Evolutionary conservation across 2,797 vertebrate genomes (phyloP), one percentile per base, ranked within the genome.

Genomic region (Iguana delicatissima): DNA sequence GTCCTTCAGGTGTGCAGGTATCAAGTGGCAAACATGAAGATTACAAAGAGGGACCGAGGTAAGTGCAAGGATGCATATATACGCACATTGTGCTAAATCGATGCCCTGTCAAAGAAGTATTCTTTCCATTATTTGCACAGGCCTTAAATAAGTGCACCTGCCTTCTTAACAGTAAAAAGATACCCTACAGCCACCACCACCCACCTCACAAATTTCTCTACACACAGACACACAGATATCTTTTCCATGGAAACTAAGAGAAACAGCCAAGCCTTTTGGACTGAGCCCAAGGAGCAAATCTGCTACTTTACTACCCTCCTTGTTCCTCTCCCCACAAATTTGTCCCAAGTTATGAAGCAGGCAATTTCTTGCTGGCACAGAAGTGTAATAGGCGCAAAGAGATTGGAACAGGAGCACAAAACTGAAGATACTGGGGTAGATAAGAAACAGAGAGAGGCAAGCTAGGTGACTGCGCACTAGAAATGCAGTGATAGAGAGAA

Each of bases 171-270:
- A 50, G 26, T 59, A 59, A 64, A 52, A 86, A 74, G 32, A 86
- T 18, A 26, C 59, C 74, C 18, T 42, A 72, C 35, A 73, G 26
- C 64, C 84, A 80, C 52, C 79, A 26, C n/a, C 84, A n/a, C 84
- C 80, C 62, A 84, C 59, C 42, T 84, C 81, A 73, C 76, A 57
- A 80, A 57, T 85, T 80, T 85, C 77, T 85, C 77, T 85, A 85
- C 74, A 14, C 26, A 77, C 55, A n/a, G 22, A 77, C 50, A 42
- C 9, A 79, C 46, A 85, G 52, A 77, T 24, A 83, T 32, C 62
- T 64, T 77, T 64, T 18, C 32, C 50, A 64, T 24, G 22, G 55
- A 50, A 64, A 73, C 81, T 16, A 76, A 62, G 57, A 72, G 59
- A 57, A 81, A 38, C 46, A 35, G 72, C 89, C 57, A 76, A 29